Conservation (phyloP, 2,113 vertebrate species). For the Chaenogobius annularis region DNA sequence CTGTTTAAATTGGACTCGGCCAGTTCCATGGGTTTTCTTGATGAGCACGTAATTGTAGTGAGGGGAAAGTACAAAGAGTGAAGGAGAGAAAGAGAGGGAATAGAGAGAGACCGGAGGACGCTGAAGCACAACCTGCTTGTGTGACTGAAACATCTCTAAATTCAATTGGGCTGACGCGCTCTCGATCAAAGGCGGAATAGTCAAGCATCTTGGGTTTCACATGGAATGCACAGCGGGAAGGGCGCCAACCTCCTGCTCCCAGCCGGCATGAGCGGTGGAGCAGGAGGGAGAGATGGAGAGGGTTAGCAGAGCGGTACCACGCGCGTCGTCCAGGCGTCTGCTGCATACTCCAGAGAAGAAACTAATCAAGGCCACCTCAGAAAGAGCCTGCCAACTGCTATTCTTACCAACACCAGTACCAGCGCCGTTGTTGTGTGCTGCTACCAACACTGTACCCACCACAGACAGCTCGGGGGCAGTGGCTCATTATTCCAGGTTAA, state of each 20-base stretch:
- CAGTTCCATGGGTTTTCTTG: no score
- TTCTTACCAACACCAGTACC: slow-evolving; percentile 38
- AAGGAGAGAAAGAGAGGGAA: slow-evolving; percentile 22
- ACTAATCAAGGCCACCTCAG: slow-evolving; percentile 62
- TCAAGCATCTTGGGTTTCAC: slow-evolving; percentile 42
- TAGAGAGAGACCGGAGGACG: slow-evolving; percentile 31
- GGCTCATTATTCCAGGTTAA: slow-evolving; percentile 47
- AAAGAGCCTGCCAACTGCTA: slow-evolving; percentile 53
- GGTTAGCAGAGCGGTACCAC: slow-evolving; percentile 36
- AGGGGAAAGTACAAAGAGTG: neutral
- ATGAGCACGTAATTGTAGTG: no score
- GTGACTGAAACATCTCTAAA: slow-evolving; percentile 57
- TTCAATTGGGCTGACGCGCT: slow-evolving; percentile 48
- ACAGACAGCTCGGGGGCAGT: neutral
- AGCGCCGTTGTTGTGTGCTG: slow-evolving; percentile 15
- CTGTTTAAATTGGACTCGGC: no score
- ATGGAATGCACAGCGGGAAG: slow-evolving; percentile 45
- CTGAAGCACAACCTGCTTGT: slow-evolving; percentile 50
- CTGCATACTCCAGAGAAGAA: slow-evolving; percentile 33
- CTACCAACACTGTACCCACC: no score
- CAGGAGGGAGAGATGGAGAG: neutral
- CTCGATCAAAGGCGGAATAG: slow-evolving; percentile 51
- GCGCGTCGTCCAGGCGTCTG: slow-evolving; percentile 28
- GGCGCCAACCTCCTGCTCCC: slow-evolving; percentile 44
- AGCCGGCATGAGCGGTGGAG: slow-evolving; percentile 19